phyloP scores from a whole-genome alignment of 2,888 invertebrate species.

The Amiota mariae region DNA sequence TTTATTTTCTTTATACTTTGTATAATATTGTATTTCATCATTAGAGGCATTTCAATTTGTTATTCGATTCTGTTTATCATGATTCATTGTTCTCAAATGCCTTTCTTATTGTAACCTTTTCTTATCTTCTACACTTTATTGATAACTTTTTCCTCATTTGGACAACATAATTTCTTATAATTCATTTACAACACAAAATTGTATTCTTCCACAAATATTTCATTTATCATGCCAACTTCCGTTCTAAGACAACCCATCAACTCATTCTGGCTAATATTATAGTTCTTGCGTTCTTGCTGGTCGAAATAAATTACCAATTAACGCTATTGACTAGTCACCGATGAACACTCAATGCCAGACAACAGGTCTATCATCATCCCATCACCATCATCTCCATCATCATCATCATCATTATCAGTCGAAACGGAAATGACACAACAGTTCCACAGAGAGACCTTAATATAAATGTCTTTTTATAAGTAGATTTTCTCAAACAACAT shows the following conservation, averaged over 20 bases:
- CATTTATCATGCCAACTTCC: conserved; percentile 23
- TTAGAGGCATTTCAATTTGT: no score
- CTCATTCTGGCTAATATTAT: not conserved
- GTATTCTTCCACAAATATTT: not conserved
- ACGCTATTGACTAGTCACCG: conserved; percentile 16
- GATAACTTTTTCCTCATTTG: no score
- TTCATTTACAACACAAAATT: no score
- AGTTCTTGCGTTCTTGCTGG: not conserved
- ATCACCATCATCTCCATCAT: conserved; percentile 2
- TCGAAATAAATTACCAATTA: conserved; percentile 27
- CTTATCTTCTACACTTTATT: no score
- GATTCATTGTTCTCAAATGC: no score
- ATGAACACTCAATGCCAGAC: not conserved
- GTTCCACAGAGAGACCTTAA: conserved; percentile 21
- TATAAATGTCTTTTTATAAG: conserved; percentile 26
- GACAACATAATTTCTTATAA: no score
- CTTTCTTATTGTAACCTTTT: no score
- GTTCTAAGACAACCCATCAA: conserved; percentile 3
- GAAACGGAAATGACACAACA: conserved; percentile 61
- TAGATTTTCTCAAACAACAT: not conserved
- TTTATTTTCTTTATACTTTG: no score
- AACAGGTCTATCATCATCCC: not conserved
- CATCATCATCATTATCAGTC: not conserved
- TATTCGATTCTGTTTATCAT: no score
- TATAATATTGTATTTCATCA: no score